phyloP scores from a whole-genome alignment of 2,113 vertebrate species.

The Gnathonemus echidnorhynchus region DNA sequence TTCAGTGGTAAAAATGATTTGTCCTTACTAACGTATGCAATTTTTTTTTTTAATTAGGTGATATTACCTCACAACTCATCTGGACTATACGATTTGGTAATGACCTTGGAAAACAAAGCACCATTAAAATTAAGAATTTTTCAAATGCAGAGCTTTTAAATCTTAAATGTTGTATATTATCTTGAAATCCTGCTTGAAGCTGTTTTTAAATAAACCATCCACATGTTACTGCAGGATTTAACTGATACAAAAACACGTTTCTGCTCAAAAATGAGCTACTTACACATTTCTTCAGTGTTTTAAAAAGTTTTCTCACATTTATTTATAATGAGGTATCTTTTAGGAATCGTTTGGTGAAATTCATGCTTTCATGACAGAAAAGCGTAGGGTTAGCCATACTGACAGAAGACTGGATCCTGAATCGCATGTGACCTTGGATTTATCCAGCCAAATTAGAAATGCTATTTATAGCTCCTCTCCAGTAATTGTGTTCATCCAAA shows the following conservation, averaged over 20 bases:
- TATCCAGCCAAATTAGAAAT: background rate
- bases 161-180: background rate
- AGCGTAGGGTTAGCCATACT: background rate
- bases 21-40: background rate
- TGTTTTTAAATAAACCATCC: background rate
- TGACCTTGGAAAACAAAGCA: background rate
- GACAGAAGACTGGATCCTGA: background rate
- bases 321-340: background rate
- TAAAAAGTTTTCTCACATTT: background rate
- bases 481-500: background rate
- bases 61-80: background rate
- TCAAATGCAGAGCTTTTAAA: background rate
- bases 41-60: background rate
- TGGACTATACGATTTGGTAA: background rate
- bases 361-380: background rate
- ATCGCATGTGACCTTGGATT: background rate
- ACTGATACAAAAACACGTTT: background rate
- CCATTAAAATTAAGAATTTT: background rate
- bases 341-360: background rate
- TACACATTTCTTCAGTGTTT: background rate
- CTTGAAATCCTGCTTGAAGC: background rate
- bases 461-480: slow-evolving; percentile 8
- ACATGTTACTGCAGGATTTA: background rate
- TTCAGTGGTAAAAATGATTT: background rate
- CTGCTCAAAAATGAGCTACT: background rate